Percentiles rank a stretch among this genome's conserved stretches.
phyloP scores from a whole-genome alignment of 1,140 invertebrate genomes.

The Asbolus verrucosus region DNA sequence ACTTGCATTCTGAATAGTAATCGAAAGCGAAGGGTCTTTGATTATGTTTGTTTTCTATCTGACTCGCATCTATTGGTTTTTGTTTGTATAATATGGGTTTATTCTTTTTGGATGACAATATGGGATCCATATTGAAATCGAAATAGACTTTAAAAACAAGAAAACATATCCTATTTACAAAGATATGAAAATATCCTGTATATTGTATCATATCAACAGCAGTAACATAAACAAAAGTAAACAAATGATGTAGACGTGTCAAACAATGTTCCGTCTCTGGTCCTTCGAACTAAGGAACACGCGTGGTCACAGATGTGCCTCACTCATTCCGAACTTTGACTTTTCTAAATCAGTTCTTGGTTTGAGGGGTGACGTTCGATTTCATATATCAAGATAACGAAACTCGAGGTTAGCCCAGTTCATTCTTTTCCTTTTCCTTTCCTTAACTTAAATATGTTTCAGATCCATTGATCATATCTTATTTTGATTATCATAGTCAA shows the following conservation, averaged over 20 bases:
- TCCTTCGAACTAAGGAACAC: slow-evolving; percentile 43
- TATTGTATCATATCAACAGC: slow-evolving; percentile 38
- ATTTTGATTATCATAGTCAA: too few relatives aligned
- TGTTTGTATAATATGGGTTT: slow-evolving; percentile 25
- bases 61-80: not conserved
- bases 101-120: slow-evolving; percentile 35
- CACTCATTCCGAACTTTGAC: slow-evolving; percentile 55
- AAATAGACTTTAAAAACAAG: slow-evolving; percentile 34
- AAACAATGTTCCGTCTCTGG: slow-evolving; percentile 46
- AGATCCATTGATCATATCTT: too few relatives aligned
- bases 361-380: slow-evolving; percentile 43
- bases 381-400: slow-evolving; percentile 39
- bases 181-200: slow-evolving; percentile 39
- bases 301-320: slow-evolving; percentile 52
- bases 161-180: slow-evolving; percentile 40
- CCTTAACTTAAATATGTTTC: slow-evolving; percentile 19
- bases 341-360: slow-evolving; percentile 55
- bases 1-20: too few relatives aligned
- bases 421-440: not conserved
- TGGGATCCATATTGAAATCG: slow-evolving; percentile 35
- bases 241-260: slow-evolving; percentile 50
- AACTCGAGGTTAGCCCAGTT: slow-evolving; percentile 38
- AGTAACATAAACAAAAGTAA: slow-evolving; percentile 47
- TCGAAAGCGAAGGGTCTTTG: not conserved
- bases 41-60: slow-evolving; percentile 28